Base-by-base conservation (phyloP, 2,888 invertebrate genomes). In the Chymomyza fuscimana region DNA sequence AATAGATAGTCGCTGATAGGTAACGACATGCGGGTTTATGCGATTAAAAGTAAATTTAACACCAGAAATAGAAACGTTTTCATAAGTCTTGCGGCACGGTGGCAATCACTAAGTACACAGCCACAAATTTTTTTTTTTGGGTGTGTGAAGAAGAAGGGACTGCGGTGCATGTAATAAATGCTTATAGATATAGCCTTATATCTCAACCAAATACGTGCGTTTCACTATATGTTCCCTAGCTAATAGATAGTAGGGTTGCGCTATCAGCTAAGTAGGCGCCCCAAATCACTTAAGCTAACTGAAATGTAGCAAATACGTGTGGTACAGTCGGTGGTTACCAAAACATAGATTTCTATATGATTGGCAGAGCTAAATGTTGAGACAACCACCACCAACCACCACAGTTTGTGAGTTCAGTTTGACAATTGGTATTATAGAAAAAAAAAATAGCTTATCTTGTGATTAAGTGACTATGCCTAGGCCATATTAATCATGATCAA, bases 211-310 rank as follows among this genome's bases (percentile, higher is more conserved):
- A 66, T 63, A 70, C 63, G 59, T 65, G 72, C 69, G 40, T 68
- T 64, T 69, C 61, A 46, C 40, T 54, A 54, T 50, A 32, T 64
- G 63, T 51, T 61, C 60, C 62, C 36, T n/a, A 46, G 63, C 51
- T 29, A 61, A 76, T 72, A 83, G 83, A 83, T 85, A 85, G 79
- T 78, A 80, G 51, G 60, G 59, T 25, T 29, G 36, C 70, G 80
- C 79, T 88, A 88, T 88, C 87, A 88, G 87, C 84, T 88, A 87
- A 83, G 86, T 81, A 85, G 87, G 86, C 84, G 87, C 84, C 80
- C 80, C 86, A 87, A 88, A 88, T 88, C 87, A 88, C 87, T 88
- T 88, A 88, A 88, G 89, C 89, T 82, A 83, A 70, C 71, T 71
- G 63, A 62, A 71, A 71, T 71, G 73, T 73, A 72, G 67, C 58